phyloP scores from a whole-genome alignment of 1,140 invertebrate species.

The Calephelis nemesis region DNA sequence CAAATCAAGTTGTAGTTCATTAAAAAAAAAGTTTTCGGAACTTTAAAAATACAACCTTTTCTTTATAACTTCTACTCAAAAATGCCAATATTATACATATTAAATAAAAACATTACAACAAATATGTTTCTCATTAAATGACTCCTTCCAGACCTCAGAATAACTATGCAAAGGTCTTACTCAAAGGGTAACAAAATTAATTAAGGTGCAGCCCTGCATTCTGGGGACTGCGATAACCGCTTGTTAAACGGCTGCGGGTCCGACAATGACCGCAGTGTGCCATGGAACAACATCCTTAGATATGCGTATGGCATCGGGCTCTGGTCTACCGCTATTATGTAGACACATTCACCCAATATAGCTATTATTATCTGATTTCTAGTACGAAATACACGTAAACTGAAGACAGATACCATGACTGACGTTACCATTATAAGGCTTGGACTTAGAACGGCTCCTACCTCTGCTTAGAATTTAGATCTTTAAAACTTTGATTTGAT shows the following conservation, averaged over 20 bases:
- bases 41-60: too few relatives aligned
- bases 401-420: too few relatives aligned
- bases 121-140: neutral
- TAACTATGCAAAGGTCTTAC: constrained; percentile 26
- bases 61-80: too few relatives aligned
- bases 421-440: too few relatives aligned
- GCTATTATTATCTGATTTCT: too few relatives aligned
- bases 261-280: constrained; percentile 46
- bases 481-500: too few relatives aligned
- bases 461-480: too few relatives aligned
- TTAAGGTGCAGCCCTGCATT: constrained; percentile 44
- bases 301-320: constrained; percentile 48
- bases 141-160: neutral
- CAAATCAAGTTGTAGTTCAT: too few relatives aligned
- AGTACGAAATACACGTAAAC: too few relatives aligned
- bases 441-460: too few relatives aligned
- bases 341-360: neutral
- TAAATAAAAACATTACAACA: constrained; percentile 31
- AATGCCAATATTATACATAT: too few relatives aligned
- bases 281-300: constrained; percentile 43
- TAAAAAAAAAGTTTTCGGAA: too few relatives aligned
- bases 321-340: constrained; percentile 30
- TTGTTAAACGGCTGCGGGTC: constrained; percentile 51
- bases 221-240: constrained; percentile 44
- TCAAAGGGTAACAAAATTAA: constrained; percentile 44